Evolutionary conservation across 2,113 vertebrate species (phyloP).

Genomic region (Cyrtonyx montezumae): DNA sequence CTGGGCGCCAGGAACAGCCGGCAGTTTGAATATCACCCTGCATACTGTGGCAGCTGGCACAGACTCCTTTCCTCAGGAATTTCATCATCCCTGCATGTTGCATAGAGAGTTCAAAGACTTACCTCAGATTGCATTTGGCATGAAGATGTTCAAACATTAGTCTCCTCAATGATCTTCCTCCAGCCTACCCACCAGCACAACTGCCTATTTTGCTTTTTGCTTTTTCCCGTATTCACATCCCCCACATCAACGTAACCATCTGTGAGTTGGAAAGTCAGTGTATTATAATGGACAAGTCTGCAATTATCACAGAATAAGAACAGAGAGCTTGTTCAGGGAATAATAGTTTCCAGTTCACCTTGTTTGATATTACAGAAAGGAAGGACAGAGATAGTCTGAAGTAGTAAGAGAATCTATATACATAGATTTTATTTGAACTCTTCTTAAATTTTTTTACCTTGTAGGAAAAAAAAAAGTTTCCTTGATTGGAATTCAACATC

Average conservation of each 20-base stretch:
- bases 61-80: not conserved
- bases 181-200: not conserved
- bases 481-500: not conserved
- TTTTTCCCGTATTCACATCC: not conserved
- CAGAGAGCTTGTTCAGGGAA: not conserved
- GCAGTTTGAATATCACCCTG: not conserved
- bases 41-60: not conserved
- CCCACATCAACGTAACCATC: not conserved
- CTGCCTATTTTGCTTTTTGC: not conserved
- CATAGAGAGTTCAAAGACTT: not conserved
- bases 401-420: not conserved
- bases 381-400: not conserved
- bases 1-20: accelerated
- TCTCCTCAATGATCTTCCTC: not conserved
- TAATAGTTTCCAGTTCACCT: not conserved
- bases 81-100: not conserved
- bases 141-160: not conserved
- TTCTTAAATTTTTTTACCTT: not conserved
- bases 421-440: not conserved
- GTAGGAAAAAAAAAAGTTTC: not conserved
- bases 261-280: not conserved
- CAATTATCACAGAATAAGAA: not conserved
- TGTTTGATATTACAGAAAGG: not conserved
- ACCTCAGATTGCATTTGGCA: not conserved
- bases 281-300: not conserved